Percentiles rank a stretch among this genome's conserved stretches.
These are phyloP conservation scores for Eupelmus urozonus DNA, from an alignment of 2,888 invertebrate genomes.

Conservation along the genomic window DNA sequence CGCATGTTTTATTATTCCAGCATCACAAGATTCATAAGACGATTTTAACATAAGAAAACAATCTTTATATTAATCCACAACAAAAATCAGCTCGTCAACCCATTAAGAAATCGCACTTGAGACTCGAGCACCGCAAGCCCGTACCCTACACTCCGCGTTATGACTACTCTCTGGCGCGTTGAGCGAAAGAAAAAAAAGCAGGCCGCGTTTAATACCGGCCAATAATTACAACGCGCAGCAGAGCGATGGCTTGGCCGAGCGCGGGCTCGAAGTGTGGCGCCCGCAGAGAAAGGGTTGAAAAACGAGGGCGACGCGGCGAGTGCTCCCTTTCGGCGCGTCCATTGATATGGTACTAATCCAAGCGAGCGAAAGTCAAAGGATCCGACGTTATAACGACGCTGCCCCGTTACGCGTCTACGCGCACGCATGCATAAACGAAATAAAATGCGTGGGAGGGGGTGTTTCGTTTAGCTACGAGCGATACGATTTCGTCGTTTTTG, in stretches of 20 bases:
- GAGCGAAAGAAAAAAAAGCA: slow-evolving; percentile 13
- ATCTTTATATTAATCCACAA: too few species aligned
- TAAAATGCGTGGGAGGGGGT: background rate
- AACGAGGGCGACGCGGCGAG: slow-evolving; percentile 41
- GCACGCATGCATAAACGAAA: background rate
- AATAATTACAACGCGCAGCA: slow-evolving; percentile 38
- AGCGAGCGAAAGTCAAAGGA: slow-evolving; percentile 70
- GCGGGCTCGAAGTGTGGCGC: background rate
- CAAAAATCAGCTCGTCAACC: background rate
- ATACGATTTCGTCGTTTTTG: too few species aligned
- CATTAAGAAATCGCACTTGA: slow-evolving; percentile 18
- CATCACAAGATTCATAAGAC: too few species aligned
- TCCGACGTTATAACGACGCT: slow-evolving; percentile 52
- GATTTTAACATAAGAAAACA: too few species aligned
- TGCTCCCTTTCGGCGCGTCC: slow-evolving; percentile 66
- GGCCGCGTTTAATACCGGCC: slow-evolving; percentile 33
- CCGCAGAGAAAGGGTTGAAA: slow-evolving; percentile 4
- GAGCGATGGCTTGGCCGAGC: background rate
- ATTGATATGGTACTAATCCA: slow-evolving; percentile 72
- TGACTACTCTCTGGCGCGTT: slow-evolving; percentile 9
- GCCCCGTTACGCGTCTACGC: background rate
- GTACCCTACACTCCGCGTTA: too few species aligned
- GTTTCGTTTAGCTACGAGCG: too few species aligned
- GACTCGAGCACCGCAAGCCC: too few species aligned
- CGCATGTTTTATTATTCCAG: background rate